Base-by-base conservation (phyloP, 2,888 invertebrate genomes). In the Athalia cordata region DNA sequence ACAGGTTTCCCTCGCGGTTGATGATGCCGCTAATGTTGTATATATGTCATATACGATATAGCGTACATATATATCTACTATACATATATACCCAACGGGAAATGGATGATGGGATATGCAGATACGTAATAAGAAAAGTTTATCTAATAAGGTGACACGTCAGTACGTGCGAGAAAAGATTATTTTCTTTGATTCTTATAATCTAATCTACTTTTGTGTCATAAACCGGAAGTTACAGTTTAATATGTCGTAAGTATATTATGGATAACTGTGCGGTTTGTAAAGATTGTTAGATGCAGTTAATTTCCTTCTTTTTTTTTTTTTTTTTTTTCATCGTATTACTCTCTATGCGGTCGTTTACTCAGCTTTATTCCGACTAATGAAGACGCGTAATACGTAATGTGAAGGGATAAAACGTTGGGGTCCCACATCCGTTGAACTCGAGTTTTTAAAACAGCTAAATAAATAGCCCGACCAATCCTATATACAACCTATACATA, bases 351-450 rank as follows among this genome's bases (percentile, higher is more conserved):
- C 29, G 29, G 29, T 29, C 29, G 29, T 29, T 29, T 29, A 29
- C 29, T 29, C 29, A 29, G 29, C 29, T 29, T 29, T 29, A 29
- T 29, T 29, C 29, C 29, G 29, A 29, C 29, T 68, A 68, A 55
- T 43, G 43, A 68, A 68, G 15, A 68, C 43, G 55, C 55, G 68
- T 68, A 68, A 68, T 68, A 68, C 55, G 29, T 29, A 29, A 29
- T 68, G 55, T 47, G 68, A 55, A 68, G 50, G 68, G 55, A 29
- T 29, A 55, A 50, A n/a, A 29, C 29, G 29, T 29, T 29, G 29
- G 29, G 45, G 68, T 55, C 68, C 68, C 43, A 68, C 68, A 68
- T 68, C 68, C 68, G 68, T 68, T 68, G 43, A 13, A n/a, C 68
- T 68, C 68, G 29, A 55, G 68, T 68, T 6, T 68, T 68, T 55